Evolutionary conservation across 2,888 invertebrate genomes (phyloP).

Genomic region (Hypolimnas misippus): DNA sequence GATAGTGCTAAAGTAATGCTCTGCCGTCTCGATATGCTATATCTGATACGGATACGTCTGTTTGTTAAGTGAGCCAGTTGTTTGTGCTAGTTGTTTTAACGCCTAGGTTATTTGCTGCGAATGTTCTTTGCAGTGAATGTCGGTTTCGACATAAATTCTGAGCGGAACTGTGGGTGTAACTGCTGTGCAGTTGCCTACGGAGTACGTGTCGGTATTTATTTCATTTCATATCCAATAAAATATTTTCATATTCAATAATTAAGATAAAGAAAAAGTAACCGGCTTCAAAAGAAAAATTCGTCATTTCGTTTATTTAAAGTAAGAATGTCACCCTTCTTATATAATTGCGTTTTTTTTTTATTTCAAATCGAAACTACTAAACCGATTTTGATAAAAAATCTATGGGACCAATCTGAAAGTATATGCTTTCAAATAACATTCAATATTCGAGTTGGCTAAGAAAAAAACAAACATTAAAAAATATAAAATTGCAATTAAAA

Average conservation of each 20-base stretch:
- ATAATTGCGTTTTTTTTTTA: no score
- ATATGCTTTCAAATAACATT: no score
- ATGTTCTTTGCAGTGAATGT: conserved; percentile 77
- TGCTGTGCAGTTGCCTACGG: conserved; percentile 69
- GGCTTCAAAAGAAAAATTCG: no score
- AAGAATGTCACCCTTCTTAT: no score
- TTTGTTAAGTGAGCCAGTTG: conserved; percentile 82
- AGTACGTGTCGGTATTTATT: conserved; percentile 67
- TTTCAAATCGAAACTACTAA: no score
- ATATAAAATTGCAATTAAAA: no score
- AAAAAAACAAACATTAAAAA: no score
- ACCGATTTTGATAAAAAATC: no score
- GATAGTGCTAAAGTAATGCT: conserved; percentile 82
- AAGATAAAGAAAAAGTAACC: neutral
- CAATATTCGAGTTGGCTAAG: no score
- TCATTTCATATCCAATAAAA: conserved; percentile 19
- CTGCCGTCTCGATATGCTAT: conserved; percentile 77
- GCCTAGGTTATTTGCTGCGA: conserved; percentile 80
- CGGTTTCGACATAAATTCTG: conserved; percentile 81
- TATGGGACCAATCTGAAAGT: no score
- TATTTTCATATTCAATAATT: neutral
- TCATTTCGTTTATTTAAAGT: no score
- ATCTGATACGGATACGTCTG: conserved; percentile 83
- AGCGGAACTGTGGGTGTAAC: conserved; percentile 81
- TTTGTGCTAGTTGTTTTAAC: conserved; percentile 81